phyloP scores from a whole-genome alignment of 64 coral and sea anemone species.

The Montipora cactus region DNA sequence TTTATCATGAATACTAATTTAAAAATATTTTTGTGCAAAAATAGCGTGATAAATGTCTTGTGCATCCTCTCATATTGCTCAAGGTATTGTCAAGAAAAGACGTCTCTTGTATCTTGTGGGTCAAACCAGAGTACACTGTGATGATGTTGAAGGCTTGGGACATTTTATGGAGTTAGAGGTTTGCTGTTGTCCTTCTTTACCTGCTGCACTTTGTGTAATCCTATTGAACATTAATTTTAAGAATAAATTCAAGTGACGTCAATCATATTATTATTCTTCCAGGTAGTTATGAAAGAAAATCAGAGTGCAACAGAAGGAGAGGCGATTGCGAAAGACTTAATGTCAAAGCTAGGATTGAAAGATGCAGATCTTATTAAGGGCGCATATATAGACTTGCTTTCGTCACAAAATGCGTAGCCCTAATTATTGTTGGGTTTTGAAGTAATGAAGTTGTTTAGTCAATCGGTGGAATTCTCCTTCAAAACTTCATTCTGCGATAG shows the following conservation, averaged over 20 bases:
- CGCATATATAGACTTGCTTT: conserved; percentile 87
- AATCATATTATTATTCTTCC: neutral
- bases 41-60: neutral
- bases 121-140: conserved; percentile 94
- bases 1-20: too few species aligned
- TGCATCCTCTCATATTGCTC: neutral
- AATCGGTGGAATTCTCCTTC: neutral
- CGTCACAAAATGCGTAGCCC: neutral
- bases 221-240: neutral
- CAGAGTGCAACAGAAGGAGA: conserved; percentile 78
- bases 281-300: conserved; percentile 88
- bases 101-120: conserved; percentile 88
- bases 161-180: conserved; percentile 98
- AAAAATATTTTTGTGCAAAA: neutral
- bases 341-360: conserved; percentile 81
- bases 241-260: neutral
- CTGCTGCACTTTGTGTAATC: too few species aligned
- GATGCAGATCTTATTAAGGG: conserved; percentile 77
- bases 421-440: neutral
- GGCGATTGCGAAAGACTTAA: conserved; percentile 80
- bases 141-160: conserved; percentile 89
- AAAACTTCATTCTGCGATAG: too few species aligned
- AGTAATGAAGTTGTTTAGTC: neutral
- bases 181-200: neutral
- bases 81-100: conserved; percentile 90